Percentiles rank a stretch among this genome's conserved stretches.
Conservation (phyloP, 2,797 vertebrate genomes). For the Hypotaenidia philippensis region DNA sequence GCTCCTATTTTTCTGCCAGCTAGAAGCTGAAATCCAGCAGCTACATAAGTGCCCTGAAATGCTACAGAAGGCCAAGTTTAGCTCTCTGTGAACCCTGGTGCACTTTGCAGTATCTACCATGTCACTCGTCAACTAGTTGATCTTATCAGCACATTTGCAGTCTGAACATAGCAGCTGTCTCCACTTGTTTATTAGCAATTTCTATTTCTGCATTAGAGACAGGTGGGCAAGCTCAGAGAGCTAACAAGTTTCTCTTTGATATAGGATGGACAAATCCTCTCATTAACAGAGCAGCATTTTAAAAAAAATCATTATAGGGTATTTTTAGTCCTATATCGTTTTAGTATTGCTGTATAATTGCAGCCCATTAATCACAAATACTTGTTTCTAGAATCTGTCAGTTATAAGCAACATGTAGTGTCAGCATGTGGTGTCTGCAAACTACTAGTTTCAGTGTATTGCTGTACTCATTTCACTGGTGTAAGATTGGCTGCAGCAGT, state of each 20-base stretch:
- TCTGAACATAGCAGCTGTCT: constrained; percentile 53
- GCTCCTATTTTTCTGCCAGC: not conserved
- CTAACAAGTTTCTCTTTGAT: constrained; percentile 71
- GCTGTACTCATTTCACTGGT: not conserved
- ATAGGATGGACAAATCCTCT: constrained; percentile 60
- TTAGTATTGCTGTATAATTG: constrained; percentile 13
- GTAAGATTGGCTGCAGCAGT: not conserved
- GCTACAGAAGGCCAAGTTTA: constrained; percentile 3
- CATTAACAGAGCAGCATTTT: constrained; percentile 38
- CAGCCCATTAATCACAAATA: constrained; percentile 31
- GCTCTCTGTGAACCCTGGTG: not conserved
- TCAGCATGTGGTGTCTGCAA: not conserved
- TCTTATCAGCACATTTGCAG: constrained; percentile 61
- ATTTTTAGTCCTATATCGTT: constrained; percentile 50
- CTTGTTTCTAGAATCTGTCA: constrained; percentile 25
- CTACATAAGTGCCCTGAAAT: not conserved
- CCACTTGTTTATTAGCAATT: constrained; percentile 27
- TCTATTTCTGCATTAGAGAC: constrained; percentile 67
- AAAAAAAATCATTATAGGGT: constrained; percentile 32
- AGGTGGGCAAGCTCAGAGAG: constrained; percentile 60
- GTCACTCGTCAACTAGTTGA: constrained; percentile 23
- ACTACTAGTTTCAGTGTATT: not conserved
- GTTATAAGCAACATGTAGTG: not conserved
- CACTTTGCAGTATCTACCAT: not conserved
- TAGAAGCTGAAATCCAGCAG: not conserved